Evolutionary conservation across 2,888 invertebrate species (phyloP).

Genomic region (Polylopha cassiicola): DNA sequence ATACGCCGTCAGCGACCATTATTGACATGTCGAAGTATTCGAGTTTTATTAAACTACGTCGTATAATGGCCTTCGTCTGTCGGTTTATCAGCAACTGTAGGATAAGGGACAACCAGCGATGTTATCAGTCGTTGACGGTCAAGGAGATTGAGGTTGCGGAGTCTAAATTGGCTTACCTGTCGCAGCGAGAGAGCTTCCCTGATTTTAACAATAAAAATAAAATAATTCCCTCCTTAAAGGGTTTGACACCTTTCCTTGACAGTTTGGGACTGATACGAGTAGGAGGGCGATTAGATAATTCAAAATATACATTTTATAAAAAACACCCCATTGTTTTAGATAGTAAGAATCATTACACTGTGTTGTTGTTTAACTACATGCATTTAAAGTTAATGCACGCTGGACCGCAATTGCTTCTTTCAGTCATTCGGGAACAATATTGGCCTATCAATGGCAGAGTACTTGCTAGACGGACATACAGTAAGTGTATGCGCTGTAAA

Average conservation of each 20-base stretch:
- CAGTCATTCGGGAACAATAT: slow-evolving; percentile 2
- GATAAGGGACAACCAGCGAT: not conserved
- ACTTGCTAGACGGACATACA: not conserved
- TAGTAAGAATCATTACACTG: not conserved
- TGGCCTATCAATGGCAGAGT: slow-evolving; percentile 9
- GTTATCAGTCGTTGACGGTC: not conserved
- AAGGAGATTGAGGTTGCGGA: not conserved
- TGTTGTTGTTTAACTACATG: not conserved
- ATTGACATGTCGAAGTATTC: not conserved
- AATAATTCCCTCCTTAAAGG: not conserved
- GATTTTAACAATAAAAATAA: not conserved
- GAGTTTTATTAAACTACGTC: not conserved
- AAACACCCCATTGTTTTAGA: not conserved
- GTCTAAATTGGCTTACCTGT: not conserved
- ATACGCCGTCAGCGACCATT: not conserved
- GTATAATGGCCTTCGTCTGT: not conserved
- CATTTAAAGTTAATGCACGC: slow-evolving; percentile 5
- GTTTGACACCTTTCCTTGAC: not conserved
- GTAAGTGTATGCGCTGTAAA: slow-evolving; percentile 1
- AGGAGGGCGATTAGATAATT: not conserved
- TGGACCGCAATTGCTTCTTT: slow-evolving; percentile 2
- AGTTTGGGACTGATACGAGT: not conserved
- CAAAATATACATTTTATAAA: not conserved
- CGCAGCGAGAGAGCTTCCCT: not conserved
- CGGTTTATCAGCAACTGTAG: not conserved